Base-by-base conservation (phyloP, 2,113 vertebrate genomes). In the Bufo bufo region DNA sequence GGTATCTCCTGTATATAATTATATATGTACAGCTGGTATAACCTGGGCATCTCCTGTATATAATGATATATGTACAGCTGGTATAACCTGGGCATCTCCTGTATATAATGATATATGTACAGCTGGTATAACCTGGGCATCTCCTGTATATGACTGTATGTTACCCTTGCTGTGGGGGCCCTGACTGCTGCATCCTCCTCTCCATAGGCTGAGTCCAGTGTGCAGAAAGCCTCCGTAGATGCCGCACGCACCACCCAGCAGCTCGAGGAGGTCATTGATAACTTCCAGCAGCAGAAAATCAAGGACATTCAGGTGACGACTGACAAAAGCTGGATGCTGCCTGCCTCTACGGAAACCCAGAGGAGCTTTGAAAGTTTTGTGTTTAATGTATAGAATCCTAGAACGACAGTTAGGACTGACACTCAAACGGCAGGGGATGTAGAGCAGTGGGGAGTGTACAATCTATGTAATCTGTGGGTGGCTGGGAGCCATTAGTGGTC, bases 211-310 rank as follows among this genome's bases (percentile, higher is more conserved):
- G 96, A 97, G 85, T 94, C 93, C 2, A 94, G 89, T 0, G 93
- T 92, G 4, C 95, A 96, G 91, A 95, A 93, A 88, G 95, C 96
- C 33, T 93, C 93, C 0, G 94, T 90, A 79, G 95, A 95, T 0
- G 93, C 94, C 2, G 93, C 92, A 90, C 91, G 89, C 54, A 95
- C 92, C 83, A 92, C 93, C 45, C 92, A 87, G 19, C 95, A 95
- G 33, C 91, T 96, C 45, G 94, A 96, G 89, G 96, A 96, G 77
- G 93, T 91, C 0, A 93, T 96, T 0, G 91, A 87, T 0, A 89
- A 92, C 71, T 97, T 97, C 90, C 96, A 97, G 92, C 92, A 89
- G 80, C 94, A 96, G 90, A 97, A 96, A 88, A 90, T 96, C n/a
- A 91, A 93, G 85, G 96, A 96, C 80, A 81, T 96, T 9, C 96